Conservation (phyloP, 2,797 vertebrate genomes). For the Telmatherina bonti region DNA sequence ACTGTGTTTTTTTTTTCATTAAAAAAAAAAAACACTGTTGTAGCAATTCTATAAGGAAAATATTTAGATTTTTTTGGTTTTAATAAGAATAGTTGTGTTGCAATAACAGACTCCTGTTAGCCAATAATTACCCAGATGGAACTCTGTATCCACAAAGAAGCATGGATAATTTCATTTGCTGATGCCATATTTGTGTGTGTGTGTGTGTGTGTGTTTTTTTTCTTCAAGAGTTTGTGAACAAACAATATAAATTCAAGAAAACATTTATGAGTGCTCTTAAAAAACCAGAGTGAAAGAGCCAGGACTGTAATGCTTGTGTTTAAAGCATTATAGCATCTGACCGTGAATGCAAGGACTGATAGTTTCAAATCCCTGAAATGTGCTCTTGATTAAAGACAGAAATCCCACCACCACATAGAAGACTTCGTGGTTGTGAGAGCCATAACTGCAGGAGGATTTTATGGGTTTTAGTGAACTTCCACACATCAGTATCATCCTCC, state of each 20-base stretch:
- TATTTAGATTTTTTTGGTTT: neutral
- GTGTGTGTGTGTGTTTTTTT: neutral
- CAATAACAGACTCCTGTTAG: neutral
- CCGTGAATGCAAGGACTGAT: neutral
- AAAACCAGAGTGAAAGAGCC: neutral
- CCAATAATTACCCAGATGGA: neutral
- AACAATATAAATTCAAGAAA: neutral
- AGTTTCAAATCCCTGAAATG: neutral
- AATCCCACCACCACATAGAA: neutral
- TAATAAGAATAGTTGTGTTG: neutral
- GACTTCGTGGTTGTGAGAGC: neutral
- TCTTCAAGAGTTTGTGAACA: neutral
- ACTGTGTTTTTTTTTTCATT: no score
- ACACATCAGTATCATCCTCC: neutral
- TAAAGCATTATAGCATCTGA: neutral
- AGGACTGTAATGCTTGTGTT: neutral
- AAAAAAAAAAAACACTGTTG: no score
- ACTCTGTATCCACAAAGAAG: neutral
- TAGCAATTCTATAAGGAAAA: no score
- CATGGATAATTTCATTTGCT: neutral
- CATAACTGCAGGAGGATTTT: conserved; percentile 2
- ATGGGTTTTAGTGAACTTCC: conserved; percentile 1
- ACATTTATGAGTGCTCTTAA: neutral
- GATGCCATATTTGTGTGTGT: neutral
- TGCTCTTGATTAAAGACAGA: neutral